Evolutionary conservation across 1,140 invertebrate genomes (phyloP).

Genomic region (Helicoverpa armigera): DNA sequence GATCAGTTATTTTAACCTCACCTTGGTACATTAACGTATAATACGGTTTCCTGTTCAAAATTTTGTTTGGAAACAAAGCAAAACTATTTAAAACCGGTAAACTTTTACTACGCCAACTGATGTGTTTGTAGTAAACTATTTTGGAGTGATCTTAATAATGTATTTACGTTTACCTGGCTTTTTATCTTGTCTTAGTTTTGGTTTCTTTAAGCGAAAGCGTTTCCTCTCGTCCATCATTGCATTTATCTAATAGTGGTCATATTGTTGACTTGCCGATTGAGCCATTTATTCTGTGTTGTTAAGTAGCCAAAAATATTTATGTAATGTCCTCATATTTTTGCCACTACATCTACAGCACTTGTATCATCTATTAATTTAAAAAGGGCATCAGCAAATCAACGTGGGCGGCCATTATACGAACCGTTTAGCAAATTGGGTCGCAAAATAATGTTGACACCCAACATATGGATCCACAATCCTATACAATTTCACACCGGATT

Average conservation of each 20-base stretch:
- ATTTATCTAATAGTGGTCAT: too few relatives aligned
- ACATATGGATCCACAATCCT: constrained; percentile 35
- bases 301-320: too few relatives aligned
- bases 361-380: neutral
- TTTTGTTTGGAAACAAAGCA: constrained; percentile 22
- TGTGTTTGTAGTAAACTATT: constrained; percentile 25
- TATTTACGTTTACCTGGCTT: constrained; percentile 1
- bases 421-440: constrained; percentile 45
- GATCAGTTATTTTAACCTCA: constrained; percentile 14
- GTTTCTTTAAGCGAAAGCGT: neutral
- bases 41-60: constrained; percentile 36
- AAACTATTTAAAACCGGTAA: constrained; percentile 10
- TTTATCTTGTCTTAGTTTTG: neutral
- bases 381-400: constrained; percentile 28
- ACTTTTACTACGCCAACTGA: constrained; percentile 4
- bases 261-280: too few relatives aligned
- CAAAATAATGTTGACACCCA: constrained; percentile 41
- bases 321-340: too few relatives aligned
- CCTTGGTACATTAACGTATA: constrained; percentile 37
- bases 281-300: too few relatives aligned
- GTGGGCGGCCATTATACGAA: constrained; percentile 33
- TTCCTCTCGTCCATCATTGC: too few relatives aligned
- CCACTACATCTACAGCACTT: neutral
- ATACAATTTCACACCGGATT: constrained; percentile 44
- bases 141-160: neutral